Base-by-base conservation (phyloP, 2,888 invertebrate genomes). In the Noctuana brunneofusca region DNA sequence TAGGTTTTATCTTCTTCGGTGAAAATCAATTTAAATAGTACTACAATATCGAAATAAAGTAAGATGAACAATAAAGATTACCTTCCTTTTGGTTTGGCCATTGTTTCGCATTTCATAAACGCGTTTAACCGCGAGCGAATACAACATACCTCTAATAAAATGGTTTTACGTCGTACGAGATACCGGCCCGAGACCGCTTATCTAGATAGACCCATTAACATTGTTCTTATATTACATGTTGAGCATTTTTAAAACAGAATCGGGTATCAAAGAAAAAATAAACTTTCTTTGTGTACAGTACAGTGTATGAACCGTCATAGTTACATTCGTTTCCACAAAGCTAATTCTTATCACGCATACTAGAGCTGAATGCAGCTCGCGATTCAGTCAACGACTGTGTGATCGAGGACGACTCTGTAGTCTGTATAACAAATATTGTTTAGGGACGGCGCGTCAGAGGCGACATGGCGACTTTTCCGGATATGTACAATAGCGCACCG, bases 101-200 rank as follows among this genome's bases (percentile, higher is more conserved):
- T 87, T 87, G 85, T 87, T 87, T 81, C 74, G 76, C 75, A 80
- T 80, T 81, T 84, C 79, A 81, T 84, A 84, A 79, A 75, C 75
- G 73, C 71, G 71, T 73, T 72, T 74, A 78, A 78, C 81, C 76
- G 78, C 81, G 72, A 77, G 71, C 77, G 70, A 70, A 60, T 69
- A 69, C 64, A 64, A 60, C 63, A 60, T 59, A 57, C 69, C 62
- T 55, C 60, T 62, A 69, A 72, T 68, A 66, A 69, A 69, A 70
- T 68, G 64, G 69, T 67, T 69, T 63, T 65, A 62, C 67, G 64
- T 67, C 64, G 58, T 58, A 59, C 68, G 68, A 68, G 67, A 69
- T 67, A 68, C 58, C 65, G 65, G 60, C 67, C 46, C 60, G 38
- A 65, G 60, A 62, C 60, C 65, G 58, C 63, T 64, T 70, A 70